These are phyloP conservation scores for Microtus oregoni DNA, from an alignment of 2,113 vertebrate species.

Conservation along the genomic window DNA sequence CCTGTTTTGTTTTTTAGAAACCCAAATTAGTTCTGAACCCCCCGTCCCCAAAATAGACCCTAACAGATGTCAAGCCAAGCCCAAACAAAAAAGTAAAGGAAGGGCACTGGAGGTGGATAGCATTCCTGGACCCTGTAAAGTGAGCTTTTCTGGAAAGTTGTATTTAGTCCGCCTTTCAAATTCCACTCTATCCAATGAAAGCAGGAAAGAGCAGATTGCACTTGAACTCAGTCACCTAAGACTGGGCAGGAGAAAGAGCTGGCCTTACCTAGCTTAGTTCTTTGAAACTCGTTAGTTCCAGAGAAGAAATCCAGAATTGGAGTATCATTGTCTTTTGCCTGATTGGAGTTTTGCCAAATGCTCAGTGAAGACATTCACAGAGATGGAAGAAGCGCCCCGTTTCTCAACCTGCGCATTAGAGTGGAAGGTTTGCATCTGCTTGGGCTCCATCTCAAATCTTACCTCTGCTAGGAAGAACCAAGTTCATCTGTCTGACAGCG, in stretches of 20 bases:
- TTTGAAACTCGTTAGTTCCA: neutral
- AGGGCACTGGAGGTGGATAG: neutral
- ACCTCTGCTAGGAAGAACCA: neutral
- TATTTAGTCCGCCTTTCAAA: neutral
- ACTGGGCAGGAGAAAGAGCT: neutral
- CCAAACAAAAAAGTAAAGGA: neutral
- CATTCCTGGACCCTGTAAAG: neutral
- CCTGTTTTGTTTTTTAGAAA: neutral
- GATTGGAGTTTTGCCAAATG: neutral
- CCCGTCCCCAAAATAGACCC: neutral
- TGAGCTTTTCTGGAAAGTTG: neutral
- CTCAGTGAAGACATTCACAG: neutral
- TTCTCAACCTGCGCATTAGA: neutral
- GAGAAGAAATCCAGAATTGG: conserved; percentile 40
- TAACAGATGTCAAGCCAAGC: neutral
- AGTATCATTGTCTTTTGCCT: neutral
- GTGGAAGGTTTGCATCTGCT: neutral
- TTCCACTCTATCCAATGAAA: neutral
- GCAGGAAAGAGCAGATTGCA: neutral
- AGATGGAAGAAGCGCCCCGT: neutral
- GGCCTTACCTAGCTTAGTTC: neutral
- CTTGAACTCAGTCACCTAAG: neutral
- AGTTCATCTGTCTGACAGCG: neutral
- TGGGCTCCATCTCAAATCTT: neutral
- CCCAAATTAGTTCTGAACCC: neutral